Base-by-base conservation (phyloP, 2,113 vertebrate species). In the Pelvicachromis taeniatus region DNA sequence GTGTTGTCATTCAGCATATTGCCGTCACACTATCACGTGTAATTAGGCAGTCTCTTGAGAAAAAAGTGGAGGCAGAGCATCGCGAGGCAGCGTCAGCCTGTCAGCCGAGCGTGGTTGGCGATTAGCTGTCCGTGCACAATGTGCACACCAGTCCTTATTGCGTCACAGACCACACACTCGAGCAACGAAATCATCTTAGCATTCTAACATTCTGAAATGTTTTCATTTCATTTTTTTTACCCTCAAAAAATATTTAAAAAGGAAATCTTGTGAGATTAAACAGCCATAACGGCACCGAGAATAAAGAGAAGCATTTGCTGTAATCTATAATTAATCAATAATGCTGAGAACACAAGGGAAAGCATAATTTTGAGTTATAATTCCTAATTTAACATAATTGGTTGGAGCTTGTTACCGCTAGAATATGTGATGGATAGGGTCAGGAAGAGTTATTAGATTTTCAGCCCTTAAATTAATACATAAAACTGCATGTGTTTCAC, bases 61-160 rank as follows among this genome's bases (percentile, higher is more conserved):
- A 13, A 48, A 33, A 77, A 63, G 42, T 48, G 33, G 42, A 90
- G 58, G 52, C 50, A 77, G 59, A 63, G 58, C 58, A 52, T 81
- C 19, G 31, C 7, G 56, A 78, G 65, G 81, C 52, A 55, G 85
- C 9, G 3, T 63, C 83, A 65, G 84, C 56, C 68, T 81, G 87
- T 85, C 65, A 83, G 50, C 21, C 9, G 35, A 82, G 65, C 42
- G 59, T 54, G 61, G 77, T 42, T 82, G 80, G 78, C 90, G 92
- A 92, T 91, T 87, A 90, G 77, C 61, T 81, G 50, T 70, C 48
- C 63, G 23, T 23, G 55, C 38, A 52, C 56, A 82, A 26, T 81
- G 58, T 78, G 45, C 78, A 88, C 87, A 92, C 83, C 40, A 77
- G 80, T 87, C 73, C 77, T 42, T 31, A 83, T 90, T 58, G 68